A percentile compares a stretch with the other conserved stretches of the same genome.
Conservation (phyloP, 2,113 vertebrate species). For the Rhodinocichla rosea region DNA sequence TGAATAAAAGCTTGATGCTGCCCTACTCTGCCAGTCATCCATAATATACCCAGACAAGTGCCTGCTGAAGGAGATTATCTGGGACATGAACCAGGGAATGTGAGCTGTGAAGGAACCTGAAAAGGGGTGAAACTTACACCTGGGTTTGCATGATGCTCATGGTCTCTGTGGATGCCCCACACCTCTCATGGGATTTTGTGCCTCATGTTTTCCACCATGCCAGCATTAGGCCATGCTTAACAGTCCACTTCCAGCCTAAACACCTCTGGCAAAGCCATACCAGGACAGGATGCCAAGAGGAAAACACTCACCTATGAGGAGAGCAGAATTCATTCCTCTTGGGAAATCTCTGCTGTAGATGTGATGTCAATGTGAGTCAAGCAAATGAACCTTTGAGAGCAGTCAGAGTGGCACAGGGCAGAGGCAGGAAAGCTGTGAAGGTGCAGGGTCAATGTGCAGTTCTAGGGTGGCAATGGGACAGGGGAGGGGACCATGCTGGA, state of each 20-base stretch:
- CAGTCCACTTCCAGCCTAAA: not conserved
- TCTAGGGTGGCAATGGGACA: not conserved
- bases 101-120: not conserved
- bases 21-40: not conserved
- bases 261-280: not conserved
- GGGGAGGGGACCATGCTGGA: not conserved
- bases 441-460: not conserved
- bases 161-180: not conserved
- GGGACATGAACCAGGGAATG: not conserved
- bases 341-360: not conserved
- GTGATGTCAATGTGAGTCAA: not conserved
- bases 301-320: not conserved
- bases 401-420: not conserved
- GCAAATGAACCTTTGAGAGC: not conserved
- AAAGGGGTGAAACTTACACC: not conserved
- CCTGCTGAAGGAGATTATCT: not conserved
- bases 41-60: not conserved
- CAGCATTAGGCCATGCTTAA: not conserved
- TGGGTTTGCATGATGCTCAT: not conserved
- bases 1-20: not conserved
- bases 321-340: not conserved
- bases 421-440: not conserved
- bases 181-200: not conserved
- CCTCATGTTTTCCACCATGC: not conserved
- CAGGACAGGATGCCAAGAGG: not conserved